phyloP scores from a whole-genome alignment of 2,888 invertebrate species.

The Watsonalla binaria region DNA sequence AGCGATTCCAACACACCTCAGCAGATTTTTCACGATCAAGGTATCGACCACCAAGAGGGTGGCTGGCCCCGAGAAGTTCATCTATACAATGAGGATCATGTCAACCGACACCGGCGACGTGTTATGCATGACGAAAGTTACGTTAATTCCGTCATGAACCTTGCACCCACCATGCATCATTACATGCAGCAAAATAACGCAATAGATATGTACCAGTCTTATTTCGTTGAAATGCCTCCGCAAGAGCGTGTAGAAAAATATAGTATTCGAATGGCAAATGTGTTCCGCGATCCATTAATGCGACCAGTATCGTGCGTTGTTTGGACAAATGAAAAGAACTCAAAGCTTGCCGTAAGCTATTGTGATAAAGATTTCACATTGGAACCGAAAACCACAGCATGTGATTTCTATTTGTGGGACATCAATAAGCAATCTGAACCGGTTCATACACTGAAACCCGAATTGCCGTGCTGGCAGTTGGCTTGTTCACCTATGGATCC shows the following conservation, averaged over 20 bases:
- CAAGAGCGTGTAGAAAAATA: conserved; percentile 76
- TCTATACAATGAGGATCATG: conserved; percentile 82
- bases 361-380: conserved; percentile 47
- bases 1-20: conserved; percentile 81
- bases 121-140: conserved; percentile 89
- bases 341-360: conserved; percentile 82
- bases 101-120: conserved; percentile 85
- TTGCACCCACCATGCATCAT: conserved; percentile 80
- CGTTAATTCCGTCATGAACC: conserved; percentile 79
- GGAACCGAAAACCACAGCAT: conserved; percentile 32
- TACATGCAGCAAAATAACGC: conserved; percentile 88
- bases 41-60: conserved; percentile 87
- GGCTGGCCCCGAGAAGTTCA: conserved; percentile 91
- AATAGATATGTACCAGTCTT: conserved; percentile 88
- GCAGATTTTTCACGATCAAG: conserved; percentile 77
- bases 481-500: conserved; percentile 54
- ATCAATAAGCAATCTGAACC: conserved; percentile 63
- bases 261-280: conserved; percentile 80
- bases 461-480: conserved; percentile 58
- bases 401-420: conserved; percentile 84
- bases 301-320: conserved; percentile 79
- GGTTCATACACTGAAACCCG: conserved; percentile 40
- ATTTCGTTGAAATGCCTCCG: conserved; percentile 79
- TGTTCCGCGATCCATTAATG: conserved; percentile 80
- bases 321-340: conserved; percentile 84